Conservation (phyloP, 37 sponge, comb jelly and placozoan species). For the Haliclona indistincta region DNA sequence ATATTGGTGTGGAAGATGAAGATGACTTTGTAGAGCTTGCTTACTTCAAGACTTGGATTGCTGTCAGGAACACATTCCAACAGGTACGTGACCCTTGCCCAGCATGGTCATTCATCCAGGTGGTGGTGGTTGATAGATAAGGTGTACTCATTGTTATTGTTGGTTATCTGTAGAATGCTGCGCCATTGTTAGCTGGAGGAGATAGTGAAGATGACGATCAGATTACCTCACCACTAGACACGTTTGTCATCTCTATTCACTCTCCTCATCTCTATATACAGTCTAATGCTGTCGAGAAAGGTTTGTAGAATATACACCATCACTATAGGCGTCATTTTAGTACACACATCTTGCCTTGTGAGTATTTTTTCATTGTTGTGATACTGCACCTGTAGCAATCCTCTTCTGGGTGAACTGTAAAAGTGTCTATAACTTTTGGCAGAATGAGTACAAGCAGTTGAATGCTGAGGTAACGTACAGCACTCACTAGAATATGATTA, state of each 20-base stretch:
- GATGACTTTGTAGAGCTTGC: constrained; percentile 75
- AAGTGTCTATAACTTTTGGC: constrained; percentile 81
- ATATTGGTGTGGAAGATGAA: constrained; percentile 28
- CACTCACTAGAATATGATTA: background rate
- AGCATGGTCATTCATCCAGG: too few relatives aligned
- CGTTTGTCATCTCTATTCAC: constrained; percentile 57
- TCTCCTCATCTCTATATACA: constrained; percentile 76
- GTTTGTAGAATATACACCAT: constrained; percentile 8
- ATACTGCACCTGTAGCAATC: constrained; percentile 41
- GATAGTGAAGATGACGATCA: background rate
- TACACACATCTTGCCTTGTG: background rate
- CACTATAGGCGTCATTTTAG: background rate
- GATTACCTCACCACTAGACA: constrained; percentile 48
- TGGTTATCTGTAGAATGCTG: background rate
- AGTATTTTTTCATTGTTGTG: background rate
- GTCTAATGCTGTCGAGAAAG: constrained; percentile 77
- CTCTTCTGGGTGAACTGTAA: constrained; percentile 83
- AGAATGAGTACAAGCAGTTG: constrained; percentile 67
- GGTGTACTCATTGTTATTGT: too few relatives aligned
- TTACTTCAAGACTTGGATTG: constrained; percentile 58
- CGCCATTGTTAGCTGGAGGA: too few relatives aligned
- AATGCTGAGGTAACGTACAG: constrained; percentile 58
- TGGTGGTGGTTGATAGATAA: too few relatives aligned
- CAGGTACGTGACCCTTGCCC: constrained; percentile 6
- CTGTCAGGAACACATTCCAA: constrained; percentile 62